These are phyloP conservation scores for Philhelius pedissequus DNA, from an alignment of 2,888 invertebrate species.

Conservation along the genomic window DNA sequence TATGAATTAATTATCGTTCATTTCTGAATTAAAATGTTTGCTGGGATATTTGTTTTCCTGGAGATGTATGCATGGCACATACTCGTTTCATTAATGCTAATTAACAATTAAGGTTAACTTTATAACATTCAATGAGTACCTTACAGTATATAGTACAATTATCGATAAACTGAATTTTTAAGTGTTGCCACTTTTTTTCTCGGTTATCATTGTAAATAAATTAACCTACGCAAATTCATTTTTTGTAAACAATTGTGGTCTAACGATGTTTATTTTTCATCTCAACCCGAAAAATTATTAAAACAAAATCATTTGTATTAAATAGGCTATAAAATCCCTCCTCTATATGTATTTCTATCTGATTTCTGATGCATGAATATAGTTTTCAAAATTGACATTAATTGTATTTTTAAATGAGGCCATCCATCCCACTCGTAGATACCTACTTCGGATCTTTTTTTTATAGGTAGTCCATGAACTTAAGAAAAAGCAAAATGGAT, in stretches of 20 bases:
- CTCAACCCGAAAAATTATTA: not conserved
- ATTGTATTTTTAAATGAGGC: constrained; percentile 11
- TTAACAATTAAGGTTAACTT: constrained; percentile 42
- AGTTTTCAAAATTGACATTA: constrained; percentile 20
- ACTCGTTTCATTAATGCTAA: constrained; percentile 38
- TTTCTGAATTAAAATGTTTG: too few species aligned
- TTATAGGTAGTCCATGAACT: not conserved
- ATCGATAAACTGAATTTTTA: not conserved
- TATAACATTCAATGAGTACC: not conserved
- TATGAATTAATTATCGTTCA: too few species aligned
- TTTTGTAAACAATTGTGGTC: not conserved
- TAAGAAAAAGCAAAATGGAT: not conserved
- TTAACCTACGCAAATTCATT: too few species aligned
- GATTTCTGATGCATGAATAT: not conserved
- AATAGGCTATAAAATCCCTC: not conserved
- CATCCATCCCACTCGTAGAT: constrained; percentile 22
- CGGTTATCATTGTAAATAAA: too few species aligned
- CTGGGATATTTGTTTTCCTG: constrained; percentile 12
- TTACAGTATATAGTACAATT: not conserved
- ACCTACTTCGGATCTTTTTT: not conserved
- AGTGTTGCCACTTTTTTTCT: not conserved
- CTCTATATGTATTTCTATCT: not conserved
- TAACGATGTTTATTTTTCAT: not conserved
- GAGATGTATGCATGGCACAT: constrained; percentile 3
- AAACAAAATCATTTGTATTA: not conserved